phyloP scores from a whole-genome alignment of 2,113 vertebrate genomes.

The Andinoacara biseriatus region DNA sequence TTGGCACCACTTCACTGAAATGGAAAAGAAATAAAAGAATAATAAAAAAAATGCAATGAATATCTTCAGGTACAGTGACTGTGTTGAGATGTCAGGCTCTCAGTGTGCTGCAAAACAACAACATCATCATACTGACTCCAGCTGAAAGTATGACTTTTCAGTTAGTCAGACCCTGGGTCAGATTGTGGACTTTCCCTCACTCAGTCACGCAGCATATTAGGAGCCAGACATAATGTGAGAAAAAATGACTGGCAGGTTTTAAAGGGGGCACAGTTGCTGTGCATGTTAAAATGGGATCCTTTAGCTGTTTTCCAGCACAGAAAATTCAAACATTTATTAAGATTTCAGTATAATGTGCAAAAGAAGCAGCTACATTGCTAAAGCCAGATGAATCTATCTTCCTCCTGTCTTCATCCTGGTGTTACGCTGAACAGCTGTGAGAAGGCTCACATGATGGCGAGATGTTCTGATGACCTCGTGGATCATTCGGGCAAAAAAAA shows the following conservation, averaged over 20 bases:
- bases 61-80: too few species aligned
- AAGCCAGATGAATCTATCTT: background rate
- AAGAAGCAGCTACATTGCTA: background rate
- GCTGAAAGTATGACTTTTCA: background rate
- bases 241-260: background rate
- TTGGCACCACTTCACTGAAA: background rate
- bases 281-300: too few species aligned
- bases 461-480: background rate
- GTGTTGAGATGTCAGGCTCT: background rate
- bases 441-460: background rate
- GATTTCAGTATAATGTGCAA: background rate
- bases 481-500: background rate
- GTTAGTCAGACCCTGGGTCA: background rate
- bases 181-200: conserved; percentile 9
- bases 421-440: background rate
- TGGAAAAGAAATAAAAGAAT: too few species aligned
- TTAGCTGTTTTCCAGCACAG: background rate
- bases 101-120: background rate
- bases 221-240: background rate
- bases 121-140: background rate
- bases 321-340: background rate
- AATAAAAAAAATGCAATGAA: too few species aligned
- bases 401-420: background rate
- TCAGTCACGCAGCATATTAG: background rate
- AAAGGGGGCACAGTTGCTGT: background rate